phyloP scores from a whole-genome alignment of 2,113 vertebrate species.

The Vanacampus margaritifer region DNA sequence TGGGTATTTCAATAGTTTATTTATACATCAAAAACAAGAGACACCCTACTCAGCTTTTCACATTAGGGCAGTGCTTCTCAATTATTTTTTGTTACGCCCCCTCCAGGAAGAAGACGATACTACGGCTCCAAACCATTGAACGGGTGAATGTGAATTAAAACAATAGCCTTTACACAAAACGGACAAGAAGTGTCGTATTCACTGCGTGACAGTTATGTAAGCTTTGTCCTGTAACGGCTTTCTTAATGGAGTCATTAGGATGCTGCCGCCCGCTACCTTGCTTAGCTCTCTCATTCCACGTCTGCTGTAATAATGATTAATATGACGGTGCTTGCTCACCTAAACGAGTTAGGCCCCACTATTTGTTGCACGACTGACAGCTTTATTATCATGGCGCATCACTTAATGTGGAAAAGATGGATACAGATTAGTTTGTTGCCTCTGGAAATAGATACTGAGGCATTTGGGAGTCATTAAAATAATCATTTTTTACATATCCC shows the following conservation, averaged over 20 bases:
- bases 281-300: conserved; percentile 6
- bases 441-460: not conserved
- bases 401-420: conserved; percentile 6
- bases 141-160: conserved; percentile 6
- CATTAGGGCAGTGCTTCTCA: too few species aligned
- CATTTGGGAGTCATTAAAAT: conserved; percentile 5
- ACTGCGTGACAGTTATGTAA: conserved; percentile 2
- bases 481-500: conserved; percentile 3
- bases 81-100: too few species aligned
- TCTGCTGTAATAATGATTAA: conserved; percentile 18
- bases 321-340: conserved; percentile 9
- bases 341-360: conserved; percentile 17
- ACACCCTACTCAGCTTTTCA: too few species aligned
- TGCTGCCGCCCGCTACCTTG: conserved; percentile 1
- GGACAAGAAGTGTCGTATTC: not conserved
- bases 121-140: conserved; percentile 14
- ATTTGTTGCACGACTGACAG: conserved; percentile 15
- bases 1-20: too few species aligned
- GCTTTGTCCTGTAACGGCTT: conserved; percentile 15
- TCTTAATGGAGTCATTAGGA: conserved; percentile 15
- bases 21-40: too few species aligned
- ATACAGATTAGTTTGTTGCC: conserved; percentile 5
- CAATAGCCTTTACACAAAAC: not conserved
- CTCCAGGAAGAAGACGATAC: too few species aligned
- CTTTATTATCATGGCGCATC: conserved; percentile 18